Conservation (phyloP, 1,140 invertebrate species). For the Rhysida immarginata region DNA sequence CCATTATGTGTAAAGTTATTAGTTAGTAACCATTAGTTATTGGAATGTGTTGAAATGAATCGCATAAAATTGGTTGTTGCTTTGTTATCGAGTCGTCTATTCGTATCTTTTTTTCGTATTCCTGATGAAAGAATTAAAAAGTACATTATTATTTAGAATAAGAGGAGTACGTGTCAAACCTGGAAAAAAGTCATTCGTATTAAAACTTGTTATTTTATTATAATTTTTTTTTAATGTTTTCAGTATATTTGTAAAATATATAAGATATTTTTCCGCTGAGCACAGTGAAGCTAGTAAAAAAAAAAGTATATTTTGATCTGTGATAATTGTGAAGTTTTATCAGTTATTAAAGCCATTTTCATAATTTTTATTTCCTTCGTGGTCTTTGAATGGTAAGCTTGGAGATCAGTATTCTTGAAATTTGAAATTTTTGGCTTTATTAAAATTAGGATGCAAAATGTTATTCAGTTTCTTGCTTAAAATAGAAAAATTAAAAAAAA, state of each 20-base stretch:
- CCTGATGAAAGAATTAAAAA: too few relatives aligned
- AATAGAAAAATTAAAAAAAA: neutral
- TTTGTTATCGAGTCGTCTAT: too few relatives aligned
- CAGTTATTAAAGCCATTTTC: neutral
- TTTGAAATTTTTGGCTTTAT: neutral
- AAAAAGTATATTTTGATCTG: neutral
- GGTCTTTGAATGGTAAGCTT: slow-evolving; percentile 2
- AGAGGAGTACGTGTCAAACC: too few relatives aligned
- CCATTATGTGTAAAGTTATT: too few relatives aligned
- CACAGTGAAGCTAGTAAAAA: too few relatives aligned
- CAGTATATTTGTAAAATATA: neutral
- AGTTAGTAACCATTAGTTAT: too few relatives aligned
- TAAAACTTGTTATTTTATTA: neutral
- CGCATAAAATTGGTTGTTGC: too few relatives aligned
- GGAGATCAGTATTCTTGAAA: neutral
- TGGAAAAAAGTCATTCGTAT: neutral
- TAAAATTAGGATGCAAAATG: neutral
- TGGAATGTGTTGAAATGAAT: too few relatives aligned
- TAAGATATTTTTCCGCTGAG: neutral
- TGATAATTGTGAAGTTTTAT: neutral
- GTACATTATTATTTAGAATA: too few relatives aligned
- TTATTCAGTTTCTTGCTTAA: neutral
- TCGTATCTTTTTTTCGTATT: too few relatives aligned
- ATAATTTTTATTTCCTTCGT: neutral
- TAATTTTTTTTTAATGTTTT: neutral